Evolutionary conservation across 2,113 vertebrate species (phyloP).

Genomic region (Sebastes fasciatus): DNA sequence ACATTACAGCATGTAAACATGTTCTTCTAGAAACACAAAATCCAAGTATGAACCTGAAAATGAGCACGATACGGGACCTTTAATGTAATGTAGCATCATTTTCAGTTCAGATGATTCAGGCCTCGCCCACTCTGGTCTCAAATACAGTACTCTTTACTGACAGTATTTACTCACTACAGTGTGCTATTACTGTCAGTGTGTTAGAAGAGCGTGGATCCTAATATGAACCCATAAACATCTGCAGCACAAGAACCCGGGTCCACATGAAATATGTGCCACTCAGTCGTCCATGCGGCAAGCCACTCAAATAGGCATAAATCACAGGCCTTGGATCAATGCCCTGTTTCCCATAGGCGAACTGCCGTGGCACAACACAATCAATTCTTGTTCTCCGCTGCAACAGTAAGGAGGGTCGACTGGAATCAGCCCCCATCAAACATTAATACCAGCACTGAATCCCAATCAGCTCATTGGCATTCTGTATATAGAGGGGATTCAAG

Average conservation of each 20-base stretch:
- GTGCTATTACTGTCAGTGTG: constrained; percentile 26
- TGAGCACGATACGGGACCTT: too few species aligned
- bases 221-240: constrained; percentile 35
- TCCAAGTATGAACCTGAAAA: too few species aligned
- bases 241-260: constrained; percentile 12
- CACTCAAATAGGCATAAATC: constrained; percentile 65
- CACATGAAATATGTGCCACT: constrained; percentile 61
- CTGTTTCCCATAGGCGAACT: constrained; percentile 63
- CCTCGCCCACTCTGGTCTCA: not conserved
- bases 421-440: constrained; percentile 54
- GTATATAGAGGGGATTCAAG: constrained; percentile 11
- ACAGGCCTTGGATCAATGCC: constrained; percentile 60
- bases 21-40: too few species aligned
- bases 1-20: too few species aligned
- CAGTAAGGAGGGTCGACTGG: constrained; percentile 28
- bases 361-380: constrained; percentile 69
- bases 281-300: constrained; percentile 40
- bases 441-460: constrained; percentile 53
- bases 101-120: not conserved
- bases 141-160: constrained; percentile 2
- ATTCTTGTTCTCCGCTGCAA: constrained; percentile 55
- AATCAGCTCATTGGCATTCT: constrained; percentile 63
- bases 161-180: constrained; percentile 27
- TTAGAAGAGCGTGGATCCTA: not conserved
- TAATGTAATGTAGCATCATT: not conserved